Evolutionary conservation across 1,140 invertebrate species (phyloP).

Genomic region (Leptinotarsa undecemlineata): DNA sequence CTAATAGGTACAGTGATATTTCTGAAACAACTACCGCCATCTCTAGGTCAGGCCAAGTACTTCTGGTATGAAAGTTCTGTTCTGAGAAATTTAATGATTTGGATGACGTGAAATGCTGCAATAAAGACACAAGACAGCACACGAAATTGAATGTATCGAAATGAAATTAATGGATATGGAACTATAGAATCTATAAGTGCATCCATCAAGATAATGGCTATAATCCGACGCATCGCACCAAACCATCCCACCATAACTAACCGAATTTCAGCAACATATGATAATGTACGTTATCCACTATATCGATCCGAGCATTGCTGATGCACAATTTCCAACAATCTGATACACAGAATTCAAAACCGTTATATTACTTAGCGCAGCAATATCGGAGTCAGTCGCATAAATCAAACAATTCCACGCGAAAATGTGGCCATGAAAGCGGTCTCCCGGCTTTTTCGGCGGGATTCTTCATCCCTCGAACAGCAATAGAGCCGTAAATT

Average conservation of each 20-base stretch:
- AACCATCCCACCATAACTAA: not conserved
- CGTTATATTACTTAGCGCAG: slow-evolving; percentile 1
- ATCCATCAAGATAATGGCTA: too few relatives aligned
- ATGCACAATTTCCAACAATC: not conserved
- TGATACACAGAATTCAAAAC: not conserved
- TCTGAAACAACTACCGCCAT: too few relatives aligned
- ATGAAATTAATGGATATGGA: too few relatives aligned
- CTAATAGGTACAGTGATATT: too few relatives aligned
- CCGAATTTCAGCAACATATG: slow-evolving; percentile 1
- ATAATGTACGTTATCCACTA: not conserved
- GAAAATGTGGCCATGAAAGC: slow-evolving; percentile 16
- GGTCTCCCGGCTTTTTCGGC: not conserved
- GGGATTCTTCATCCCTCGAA: slow-evolving; percentile 14
- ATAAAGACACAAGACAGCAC: too few relatives aligned
- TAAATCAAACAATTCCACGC: slow-evolving; percentile 7
- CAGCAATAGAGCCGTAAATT: slow-evolving; percentile 13
- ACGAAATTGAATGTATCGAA: too few relatives aligned
- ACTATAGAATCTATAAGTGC: too few relatives aligned
- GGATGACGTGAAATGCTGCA: too few relatives aligned
- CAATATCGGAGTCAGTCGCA: slow-evolving; percentile 14
- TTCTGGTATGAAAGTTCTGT: too few relatives aligned
- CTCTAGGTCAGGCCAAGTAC: too few relatives aligned
- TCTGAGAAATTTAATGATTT: too few relatives aligned
- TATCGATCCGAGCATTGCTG: not conserved
- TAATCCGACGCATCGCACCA: too few relatives aligned